Evolutionary conservation across 2,888 invertebrate genomes (phyloP), one percentile per base, ranked within the genome.

Genomic region (Drosophila paramelanica): DNA sequence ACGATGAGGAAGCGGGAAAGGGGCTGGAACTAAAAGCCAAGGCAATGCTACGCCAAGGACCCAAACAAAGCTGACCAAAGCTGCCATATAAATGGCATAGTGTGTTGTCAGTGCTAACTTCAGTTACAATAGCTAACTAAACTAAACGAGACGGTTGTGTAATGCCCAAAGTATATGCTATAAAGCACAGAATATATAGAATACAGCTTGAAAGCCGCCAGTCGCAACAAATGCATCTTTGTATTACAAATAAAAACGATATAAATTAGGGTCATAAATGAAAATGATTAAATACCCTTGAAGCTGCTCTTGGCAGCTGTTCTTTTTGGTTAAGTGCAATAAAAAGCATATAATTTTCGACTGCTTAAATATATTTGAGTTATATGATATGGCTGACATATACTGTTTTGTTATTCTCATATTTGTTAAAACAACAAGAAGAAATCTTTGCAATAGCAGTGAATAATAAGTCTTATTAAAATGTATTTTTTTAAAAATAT

Each of bases 11-110:
- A 33, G 1, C 10, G n/a, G 25, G 31, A n/a, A 2, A 13, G 42
- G 33, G 8, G 11, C 13, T 3, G 3, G 17, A 5, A 27, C 10
- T 51, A 39, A 41, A 51, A 57, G 50, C 57, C 46, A 38, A 52
- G 14, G 50, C 31, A 43, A 17, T 27, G 46, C 25, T 10, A 23
- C 31, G 41, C 52, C 49, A 55, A 52, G 42, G 31, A 61, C 47
- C 41, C 61, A 72, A 56, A 59, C 59, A 73, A 73, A 64, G 68
- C 75, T 77, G 75, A 75, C 77, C 77, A 64, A 77, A 62, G 77
- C 77, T 64, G 57, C 53, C 64, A 60, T 73, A 75, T 57, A 75
- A 75, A 77, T 73, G 74, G 68, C 59, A 57, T 39, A 56, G 61
- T 41, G 47, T 52, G 53, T 66, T 73, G 60, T 56, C 72, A 58